These are phyloP conservation scores for Drosophila lutescens DNA, from an alignment of 2,888 invertebrate species.

Conservation along the genomic window DNA sequence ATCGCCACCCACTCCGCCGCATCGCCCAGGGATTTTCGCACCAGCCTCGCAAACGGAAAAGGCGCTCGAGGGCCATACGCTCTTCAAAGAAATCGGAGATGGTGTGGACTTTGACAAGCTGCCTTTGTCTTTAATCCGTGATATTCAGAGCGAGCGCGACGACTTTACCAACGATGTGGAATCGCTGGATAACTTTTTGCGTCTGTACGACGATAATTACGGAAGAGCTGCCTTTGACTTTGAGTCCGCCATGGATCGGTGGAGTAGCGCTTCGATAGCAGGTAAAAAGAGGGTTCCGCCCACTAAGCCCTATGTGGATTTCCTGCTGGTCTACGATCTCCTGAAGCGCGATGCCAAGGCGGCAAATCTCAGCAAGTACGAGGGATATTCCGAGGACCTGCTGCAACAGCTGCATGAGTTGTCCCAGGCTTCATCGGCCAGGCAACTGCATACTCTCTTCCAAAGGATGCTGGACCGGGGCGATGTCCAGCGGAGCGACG, in stretches of 20 bases:
- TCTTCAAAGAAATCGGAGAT: conserved; percentile 72
- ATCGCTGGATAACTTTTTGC: conserved; percentile 83
- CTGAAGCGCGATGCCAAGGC: conserved; percentile 84
- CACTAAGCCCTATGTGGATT: conserved; percentile 84
- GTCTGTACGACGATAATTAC: conserved; percentile 83
- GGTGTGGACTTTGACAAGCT: conserved; percentile 78
- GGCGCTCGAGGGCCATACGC: conserved; percentile 64
- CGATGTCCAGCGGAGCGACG: conserved; percentile 82
- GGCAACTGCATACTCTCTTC: conserved; percentile 82
- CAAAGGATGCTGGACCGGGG: conserved; percentile 81
- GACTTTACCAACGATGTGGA: conserved; percentile 82
- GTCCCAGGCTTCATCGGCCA: conserved; percentile 80
- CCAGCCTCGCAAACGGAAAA: conserved; percentile 46
- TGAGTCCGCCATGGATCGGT: conserved; percentile 80
- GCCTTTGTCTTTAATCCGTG: conserved; percentile 80
- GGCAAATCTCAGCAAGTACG: conserved; percentile 82
- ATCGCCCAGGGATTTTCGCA: conserved; percentile 79
- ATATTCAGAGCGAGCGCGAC: conserved; percentile 82
- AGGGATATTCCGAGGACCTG: conserved; percentile 82
- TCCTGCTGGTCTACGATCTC: conserved; percentile 83
- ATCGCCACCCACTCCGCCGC: conserved; percentile 70
- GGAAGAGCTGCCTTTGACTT: conserved; percentile 78
- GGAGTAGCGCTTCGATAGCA: conserved; percentile 80
- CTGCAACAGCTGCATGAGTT: conserved; percentile 77
- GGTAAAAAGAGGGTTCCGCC: conserved; percentile 84